Conservation (phyloP, 2,113 vertebrate genomes). For the Irena cyanogastra region DNA sequence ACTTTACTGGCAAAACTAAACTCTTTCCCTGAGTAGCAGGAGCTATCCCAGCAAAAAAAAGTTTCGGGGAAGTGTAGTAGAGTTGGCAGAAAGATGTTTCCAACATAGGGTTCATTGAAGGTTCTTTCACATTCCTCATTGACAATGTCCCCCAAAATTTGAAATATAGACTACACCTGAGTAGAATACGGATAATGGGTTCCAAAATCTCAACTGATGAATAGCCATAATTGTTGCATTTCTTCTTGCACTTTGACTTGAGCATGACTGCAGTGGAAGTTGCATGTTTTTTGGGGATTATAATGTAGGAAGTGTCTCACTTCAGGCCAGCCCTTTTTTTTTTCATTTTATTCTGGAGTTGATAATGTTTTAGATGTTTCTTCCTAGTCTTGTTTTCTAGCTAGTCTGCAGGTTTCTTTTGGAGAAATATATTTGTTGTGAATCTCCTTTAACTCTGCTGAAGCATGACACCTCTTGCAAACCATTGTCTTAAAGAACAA, state of each 20-base stretch:
- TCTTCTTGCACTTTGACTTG: background rate
- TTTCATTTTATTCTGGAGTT: background rate
- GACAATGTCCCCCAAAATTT: background rate
- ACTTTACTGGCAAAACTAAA: background rate
- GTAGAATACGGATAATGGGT: background rate
- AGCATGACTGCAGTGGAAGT: accelerated
- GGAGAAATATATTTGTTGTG: background rate
- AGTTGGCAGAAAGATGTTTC: background rate
- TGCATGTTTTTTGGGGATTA: background rate
- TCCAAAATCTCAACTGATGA: background rate
- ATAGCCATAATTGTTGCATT: background rate
- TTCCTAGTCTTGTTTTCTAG: background rate
- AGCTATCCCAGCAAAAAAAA: background rate
- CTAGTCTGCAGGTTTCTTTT: background rate
- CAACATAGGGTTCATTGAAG: background rate
- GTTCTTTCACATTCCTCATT: background rate
- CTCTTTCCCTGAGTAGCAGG: background rate
- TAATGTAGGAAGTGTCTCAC: background rate
- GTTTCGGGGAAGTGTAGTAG: background rate
- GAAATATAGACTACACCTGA: background rate
- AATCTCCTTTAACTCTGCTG: background rate
- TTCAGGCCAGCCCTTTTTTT: background rate
- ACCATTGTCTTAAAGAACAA: background rate
- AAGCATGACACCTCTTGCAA: background rate
- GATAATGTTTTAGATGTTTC: background rate